A percentile compares a stretch with the other conserved stretches of the same genome.
Evolutionary conservation across 2,797 vertebrate species (phyloP).

Genomic region (Semaprochilodus insignis): DNA sequence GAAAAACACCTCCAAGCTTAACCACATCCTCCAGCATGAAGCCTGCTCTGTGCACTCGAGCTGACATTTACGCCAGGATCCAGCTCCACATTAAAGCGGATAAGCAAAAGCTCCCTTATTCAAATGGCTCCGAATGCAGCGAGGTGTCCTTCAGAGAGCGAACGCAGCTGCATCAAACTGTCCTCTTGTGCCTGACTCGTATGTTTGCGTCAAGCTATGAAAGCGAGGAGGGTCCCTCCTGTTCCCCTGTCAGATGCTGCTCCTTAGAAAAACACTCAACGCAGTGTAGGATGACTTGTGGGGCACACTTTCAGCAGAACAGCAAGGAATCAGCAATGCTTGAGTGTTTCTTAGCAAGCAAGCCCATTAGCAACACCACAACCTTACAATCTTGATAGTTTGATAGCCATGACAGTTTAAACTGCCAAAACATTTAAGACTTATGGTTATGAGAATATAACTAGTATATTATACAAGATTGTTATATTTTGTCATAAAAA

Average conservation of each 20-base stretch:
- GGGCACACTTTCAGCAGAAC: background rate
- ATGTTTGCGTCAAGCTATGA: slow-evolving; percentile 44
- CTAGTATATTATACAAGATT: too few relatives aligned
- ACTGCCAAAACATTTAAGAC: too few relatives aligned
- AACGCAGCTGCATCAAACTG: slow-evolving; percentile 57
- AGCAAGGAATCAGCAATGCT: background rate
- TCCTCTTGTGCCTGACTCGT: slow-evolving; percentile 40
- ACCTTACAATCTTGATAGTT: too few relatives aligned
- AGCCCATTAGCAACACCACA: too few relatives aligned
- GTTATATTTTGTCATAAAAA: too few relatives aligned
- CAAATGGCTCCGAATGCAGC: slow-evolving; percentile 46
- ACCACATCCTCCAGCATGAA: slow-evolving; percentile 31
- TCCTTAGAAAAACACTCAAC: background rate
- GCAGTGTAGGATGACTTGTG: background rate
- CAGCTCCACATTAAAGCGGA: slow-evolving; percentile 30
- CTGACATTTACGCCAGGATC: slow-evolving; percentile 59
- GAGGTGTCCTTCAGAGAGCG: slow-evolving; percentile 51
- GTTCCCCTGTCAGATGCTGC: slow-evolving; percentile 27
- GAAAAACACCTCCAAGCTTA: slow-evolving; percentile 43
- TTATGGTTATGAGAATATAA: too few relatives aligned
- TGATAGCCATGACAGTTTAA: too few relatives aligned
- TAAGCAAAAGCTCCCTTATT: slow-evolving; percentile 50
- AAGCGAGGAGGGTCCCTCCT: slow-evolving; percentile 11
- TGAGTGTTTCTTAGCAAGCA: background rate
- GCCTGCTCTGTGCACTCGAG: slow-evolving; percentile 17